phyloP scores from a whole-genome alignment of 1,140 invertebrate species.

The Yoshiicerus persimilis region DNA sequence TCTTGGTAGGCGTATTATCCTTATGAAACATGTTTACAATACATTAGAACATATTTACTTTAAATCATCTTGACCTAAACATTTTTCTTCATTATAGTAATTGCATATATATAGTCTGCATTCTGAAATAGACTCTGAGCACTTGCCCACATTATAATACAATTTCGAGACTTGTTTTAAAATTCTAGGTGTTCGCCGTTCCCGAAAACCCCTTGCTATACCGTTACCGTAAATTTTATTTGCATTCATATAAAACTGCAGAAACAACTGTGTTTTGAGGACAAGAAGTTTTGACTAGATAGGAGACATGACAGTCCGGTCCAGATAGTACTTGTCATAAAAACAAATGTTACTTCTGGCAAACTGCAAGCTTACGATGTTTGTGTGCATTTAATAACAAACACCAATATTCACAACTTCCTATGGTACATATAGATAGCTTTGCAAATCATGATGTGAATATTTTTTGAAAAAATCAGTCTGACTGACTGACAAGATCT shows the following conservation, averaged over 20 bases:
- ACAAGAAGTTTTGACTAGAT: no score
- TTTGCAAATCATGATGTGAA: background rate
- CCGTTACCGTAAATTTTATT: no score
- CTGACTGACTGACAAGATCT: background rate
- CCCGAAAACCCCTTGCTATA: no score
- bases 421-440: background rate
- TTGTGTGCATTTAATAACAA: background rate
- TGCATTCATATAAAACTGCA: no score
- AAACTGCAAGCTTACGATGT: background rate
- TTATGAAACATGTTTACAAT: background rate
- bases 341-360: background rate
- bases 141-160: no score
- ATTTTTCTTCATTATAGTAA: no score
- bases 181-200: no score
- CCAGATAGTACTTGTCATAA: background rate
- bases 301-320: background rate
- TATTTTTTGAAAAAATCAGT: background rate
- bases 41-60: background rate
- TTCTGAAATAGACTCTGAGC: no score
- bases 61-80: no score
- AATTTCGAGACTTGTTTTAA: no score
- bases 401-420: background rate
- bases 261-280: no score
- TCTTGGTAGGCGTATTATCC: slow-evolving; percentile 35
- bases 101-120: no score